Percentiles rank a stretch among this genome's conserved stretches.
Conservation (phyloP, 2,113 vertebrate species). For the Chaenogobius annularis region DNA sequence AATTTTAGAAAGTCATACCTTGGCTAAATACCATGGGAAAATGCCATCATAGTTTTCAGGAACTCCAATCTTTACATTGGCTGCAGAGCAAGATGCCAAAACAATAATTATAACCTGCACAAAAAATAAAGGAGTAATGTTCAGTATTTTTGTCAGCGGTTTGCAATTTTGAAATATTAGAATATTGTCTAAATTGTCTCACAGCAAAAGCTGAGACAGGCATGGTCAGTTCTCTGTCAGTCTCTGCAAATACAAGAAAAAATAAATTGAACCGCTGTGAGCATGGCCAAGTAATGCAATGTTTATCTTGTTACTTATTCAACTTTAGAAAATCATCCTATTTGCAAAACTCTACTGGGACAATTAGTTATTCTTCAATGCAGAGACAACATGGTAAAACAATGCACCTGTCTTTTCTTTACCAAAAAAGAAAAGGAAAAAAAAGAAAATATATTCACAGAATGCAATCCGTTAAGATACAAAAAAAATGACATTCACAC, state of each 20-base stretch:
- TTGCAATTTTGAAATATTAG: background rate
- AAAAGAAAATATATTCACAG: background rate
- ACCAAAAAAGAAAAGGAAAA: background rate
- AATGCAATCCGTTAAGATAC: too few relatives aligned
- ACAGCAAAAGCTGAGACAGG: constrained; percentile 45
- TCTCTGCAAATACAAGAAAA: constrained; percentile 31
- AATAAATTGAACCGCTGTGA: constrained; percentile 30
- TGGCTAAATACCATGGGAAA: constrained; percentile 80
- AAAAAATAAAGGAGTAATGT: background rate
- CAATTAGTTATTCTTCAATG: too few relatives aligned
- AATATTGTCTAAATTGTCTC: constrained; percentile 27
- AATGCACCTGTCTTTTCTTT: background rate
- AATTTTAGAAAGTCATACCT: constrained; percentile 71
- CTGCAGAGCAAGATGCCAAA: constrained; percentile 53
- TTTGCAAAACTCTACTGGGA: constrained; percentile 16
- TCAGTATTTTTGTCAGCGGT: background rate
- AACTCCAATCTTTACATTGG: constrained; percentile 77
- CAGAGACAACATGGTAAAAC: too few relatives aligned
- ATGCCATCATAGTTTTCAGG: constrained; percentile 81
- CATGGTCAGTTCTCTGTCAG: constrained; percentile 20
- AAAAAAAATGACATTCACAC: background rate
- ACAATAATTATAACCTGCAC: constrained; percentile 55
- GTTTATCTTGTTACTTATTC: constrained; percentile 50
- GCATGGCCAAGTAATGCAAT: constrained; percentile 19
- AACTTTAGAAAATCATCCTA: constrained; percentile 18